These are phyloP conservation scores for Caenorhabditis angaria DNA, from an alignment of 2,888 invertebrate species.

Conservation along the genomic window DNA sequence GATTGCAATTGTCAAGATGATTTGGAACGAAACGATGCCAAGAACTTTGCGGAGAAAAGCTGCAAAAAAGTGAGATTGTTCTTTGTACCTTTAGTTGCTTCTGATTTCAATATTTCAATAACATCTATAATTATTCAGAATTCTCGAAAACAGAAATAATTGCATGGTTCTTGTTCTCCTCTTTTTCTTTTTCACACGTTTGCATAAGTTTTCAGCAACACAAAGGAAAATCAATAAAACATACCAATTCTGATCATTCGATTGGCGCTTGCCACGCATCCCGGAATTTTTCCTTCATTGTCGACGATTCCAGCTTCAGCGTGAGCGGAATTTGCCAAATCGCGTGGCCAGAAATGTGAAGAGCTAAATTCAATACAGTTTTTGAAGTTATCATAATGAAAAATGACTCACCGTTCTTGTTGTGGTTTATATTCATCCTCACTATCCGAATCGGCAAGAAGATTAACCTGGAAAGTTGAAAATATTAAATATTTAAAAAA, in stretches of 20 bases:
- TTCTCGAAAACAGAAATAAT: too few relatives aligned
- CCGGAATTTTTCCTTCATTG: slow-evolving; percentile 20
- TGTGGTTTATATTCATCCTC: slow-evolving; percentile 25
- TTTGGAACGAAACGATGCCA: slow-evolving; percentile 82
- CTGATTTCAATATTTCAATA: too few relatives aligned
- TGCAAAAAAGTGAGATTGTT: too few relatives aligned
- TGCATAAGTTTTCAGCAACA: not conserved
- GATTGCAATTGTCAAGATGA: slow-evolving; percentile 79
- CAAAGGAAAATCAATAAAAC: not conserved
- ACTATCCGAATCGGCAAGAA: slow-evolving; percentile 31
- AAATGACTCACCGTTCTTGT: slow-evolving; percentile 16
- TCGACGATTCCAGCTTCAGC: slow-evolving; percentile 35
- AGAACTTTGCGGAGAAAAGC: slow-evolving; percentile 87
- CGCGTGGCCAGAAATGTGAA: slow-evolving; percentile 47
- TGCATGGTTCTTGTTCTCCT: too few relatives aligned
- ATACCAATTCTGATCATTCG: slow-evolving; percentile 37
- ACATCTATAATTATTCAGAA: too few relatives aligned
- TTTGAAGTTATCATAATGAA: not conserved
- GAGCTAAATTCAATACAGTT: slow-evolving; percentile 16
- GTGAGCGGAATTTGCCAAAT: slow-evolving; percentile 35
- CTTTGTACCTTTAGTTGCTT: too few relatives aligned
- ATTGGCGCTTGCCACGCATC: slow-evolving; percentile 35
- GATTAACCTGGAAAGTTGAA: slow-evolving; percentile 30
- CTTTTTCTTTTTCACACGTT: too few relatives aligned
- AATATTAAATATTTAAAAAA: not conserved